Percentiles rank a stretch among this genome's conserved stretches.
Conservation (phyloP, 2,888 invertebrate species). For the Himalopsyche japonica region DNA sequence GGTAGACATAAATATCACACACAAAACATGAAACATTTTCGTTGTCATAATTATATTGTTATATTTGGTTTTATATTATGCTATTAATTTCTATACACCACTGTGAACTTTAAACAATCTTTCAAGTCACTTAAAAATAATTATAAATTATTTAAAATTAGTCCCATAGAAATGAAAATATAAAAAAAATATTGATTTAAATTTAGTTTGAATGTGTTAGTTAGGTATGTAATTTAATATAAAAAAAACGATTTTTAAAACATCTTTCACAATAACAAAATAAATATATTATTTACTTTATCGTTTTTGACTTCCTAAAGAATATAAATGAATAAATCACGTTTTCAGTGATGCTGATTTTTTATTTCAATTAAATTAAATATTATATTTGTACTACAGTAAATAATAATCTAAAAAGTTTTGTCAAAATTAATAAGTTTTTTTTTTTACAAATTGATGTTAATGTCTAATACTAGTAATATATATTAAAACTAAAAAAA, state of each 20-base stretch:
- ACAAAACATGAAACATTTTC: background rate
- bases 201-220: background rate
- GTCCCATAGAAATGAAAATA: no score
- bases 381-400: no score
- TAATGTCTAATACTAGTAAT: no score
- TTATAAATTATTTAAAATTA: background rate
- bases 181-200: background rate
- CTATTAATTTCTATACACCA: background rate
- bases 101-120: background rate
- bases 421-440: no score
- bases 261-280: background rate
- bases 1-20: background rate
- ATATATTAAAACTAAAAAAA: background rate
- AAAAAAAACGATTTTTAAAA: background rate
- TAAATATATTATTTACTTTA: background rate
- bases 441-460: no score
- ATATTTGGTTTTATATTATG: background rate
- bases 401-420: no score
- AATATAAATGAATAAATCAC: no score
- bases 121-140: background rate
- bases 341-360: no score
- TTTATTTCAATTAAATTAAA: no score
- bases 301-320: no score
- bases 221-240: background rate
- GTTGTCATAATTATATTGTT: background rate